These are phyloP conservation scores for Halcyon badia DNA, from an alignment of 2,797 vertebrate species.

Conservation along the genomic window DNA sequence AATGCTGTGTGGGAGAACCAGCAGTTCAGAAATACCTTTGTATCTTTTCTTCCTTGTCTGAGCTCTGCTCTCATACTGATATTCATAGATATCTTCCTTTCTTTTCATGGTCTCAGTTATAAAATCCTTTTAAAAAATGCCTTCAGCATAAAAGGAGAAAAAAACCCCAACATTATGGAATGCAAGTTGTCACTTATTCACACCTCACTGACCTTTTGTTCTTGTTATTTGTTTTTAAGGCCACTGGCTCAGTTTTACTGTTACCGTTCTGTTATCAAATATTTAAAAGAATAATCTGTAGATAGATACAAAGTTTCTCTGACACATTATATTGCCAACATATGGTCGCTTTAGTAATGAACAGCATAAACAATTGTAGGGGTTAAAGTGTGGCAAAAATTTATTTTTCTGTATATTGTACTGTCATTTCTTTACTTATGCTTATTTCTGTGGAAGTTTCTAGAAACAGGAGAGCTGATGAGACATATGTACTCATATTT, in stretches of 20 bases:
- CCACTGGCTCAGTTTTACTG: background rate
- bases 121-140: background rate
- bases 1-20: background rate
- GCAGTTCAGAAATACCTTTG: background rate
- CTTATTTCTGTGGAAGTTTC: background rate
- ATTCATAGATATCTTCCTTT: background rate
- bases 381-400: background rate
- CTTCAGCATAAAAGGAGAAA: background rate
- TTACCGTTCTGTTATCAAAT: background rate
- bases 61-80: background rate
- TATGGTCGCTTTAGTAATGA: background rate
- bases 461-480: background rate
- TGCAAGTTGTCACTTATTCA: background rate
- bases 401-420: background rate
- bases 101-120: background rate
- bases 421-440: background rate
- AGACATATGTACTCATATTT: background rate
- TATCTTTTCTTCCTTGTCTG: background rate
- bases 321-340: background rate
- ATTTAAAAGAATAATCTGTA: background rate
- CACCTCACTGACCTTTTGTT: background rate
- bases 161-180: background rate
- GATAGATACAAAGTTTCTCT: background rate
- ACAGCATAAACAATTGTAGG: background rate
- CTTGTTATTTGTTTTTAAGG: background rate